These are phyloP conservation scores for Myotis daubentonii DNA, from an alignment of 2,797 vertebrate genomes.

Conservation along the genomic window DNA sequence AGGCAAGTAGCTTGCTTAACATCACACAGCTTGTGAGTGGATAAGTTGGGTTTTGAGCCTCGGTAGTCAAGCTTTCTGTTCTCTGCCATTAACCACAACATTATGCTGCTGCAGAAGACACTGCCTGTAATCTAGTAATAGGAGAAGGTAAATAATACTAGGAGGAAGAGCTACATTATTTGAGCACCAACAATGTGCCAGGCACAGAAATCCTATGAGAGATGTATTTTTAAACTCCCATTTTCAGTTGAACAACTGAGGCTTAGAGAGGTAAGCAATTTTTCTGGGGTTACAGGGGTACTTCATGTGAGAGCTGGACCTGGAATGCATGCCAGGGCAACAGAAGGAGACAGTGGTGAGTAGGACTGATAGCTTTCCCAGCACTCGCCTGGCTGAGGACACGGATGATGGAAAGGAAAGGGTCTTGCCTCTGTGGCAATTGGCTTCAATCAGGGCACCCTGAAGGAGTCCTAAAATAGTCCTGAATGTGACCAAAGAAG, in stretches of 20 bases:
- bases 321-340: neutral
- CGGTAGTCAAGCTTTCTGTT: neutral
- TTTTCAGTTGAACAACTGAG: slow-evolving; percentile 12
- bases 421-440: neutral
- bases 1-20: neutral
- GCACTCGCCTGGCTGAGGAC: neutral
- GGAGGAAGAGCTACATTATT: neutral
- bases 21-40: neutral
- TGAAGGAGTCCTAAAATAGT: slow-evolving; percentile 70
- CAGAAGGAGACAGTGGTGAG: neutral
- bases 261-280: neutral
- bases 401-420: neutral
- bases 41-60: neutral
- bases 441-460: slow-evolving; percentile 33
- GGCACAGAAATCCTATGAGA: neutral
- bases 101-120: neutral
- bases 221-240: neutral
- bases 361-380: neutral
- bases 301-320: neutral
- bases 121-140: neutral
- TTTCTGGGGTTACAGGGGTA: neutral
- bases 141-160: neutral
- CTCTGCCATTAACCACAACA: neutral
- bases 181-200: neutral
- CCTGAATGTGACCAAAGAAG: slow-evolving; percentile 55